These are phyloP conservation scores for Zoanthus solanderi DNA, from an alignment of 92 coral and sea anemone genomes.

Conservation along the genomic window DNA sequence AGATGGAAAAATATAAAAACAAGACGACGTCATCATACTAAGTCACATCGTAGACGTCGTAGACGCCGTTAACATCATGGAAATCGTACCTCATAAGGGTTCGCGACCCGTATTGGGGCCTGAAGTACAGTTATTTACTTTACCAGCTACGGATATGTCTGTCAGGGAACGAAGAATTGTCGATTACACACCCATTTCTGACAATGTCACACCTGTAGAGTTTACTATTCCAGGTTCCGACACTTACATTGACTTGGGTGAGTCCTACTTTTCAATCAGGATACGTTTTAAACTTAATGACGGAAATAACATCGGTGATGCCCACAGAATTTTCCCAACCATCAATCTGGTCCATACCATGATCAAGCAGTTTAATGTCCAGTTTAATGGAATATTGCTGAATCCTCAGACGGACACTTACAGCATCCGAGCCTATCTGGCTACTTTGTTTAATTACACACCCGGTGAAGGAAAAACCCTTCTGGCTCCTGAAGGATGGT, in stretches of 20 bases:
- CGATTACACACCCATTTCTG: not conserved
- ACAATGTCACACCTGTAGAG: constrained; percentile 36
- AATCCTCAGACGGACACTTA: constrained; percentile 59
- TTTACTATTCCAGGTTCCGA: constrained; percentile 34
- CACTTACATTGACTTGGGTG: constrained; percentile 46
- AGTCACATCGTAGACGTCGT: constrained; percentile 8
- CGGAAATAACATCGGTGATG: not conserved
- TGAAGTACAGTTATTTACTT: not conserved
- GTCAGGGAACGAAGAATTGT: not conserved
- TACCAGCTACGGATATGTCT: not conserved
- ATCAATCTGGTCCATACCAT: constrained; percentile 40
- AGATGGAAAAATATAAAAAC: too few species aligned
- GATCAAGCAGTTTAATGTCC: constrained; percentile 49
- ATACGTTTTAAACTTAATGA: constrained; percentile 22
- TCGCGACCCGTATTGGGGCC: not conserved
- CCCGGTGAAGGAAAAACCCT: not conserved
- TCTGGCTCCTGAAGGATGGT: constrained; percentile 7
- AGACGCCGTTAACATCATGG: constrained; percentile 23
- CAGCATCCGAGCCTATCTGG: constrained; percentile 20
- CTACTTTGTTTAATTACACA: constrained; percentile 40
- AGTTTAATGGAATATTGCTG: constrained; percentile 37
- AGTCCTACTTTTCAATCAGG: constrained; percentile 8
- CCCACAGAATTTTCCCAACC: not conserved
- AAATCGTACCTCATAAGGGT: not conserved
- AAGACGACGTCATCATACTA: not conserved